These are phyloP conservation scores for Sarcophilus harrisii DNA, from an alignment of 2,797 vertebrate species.

Conservation along the genomic window DNA sequence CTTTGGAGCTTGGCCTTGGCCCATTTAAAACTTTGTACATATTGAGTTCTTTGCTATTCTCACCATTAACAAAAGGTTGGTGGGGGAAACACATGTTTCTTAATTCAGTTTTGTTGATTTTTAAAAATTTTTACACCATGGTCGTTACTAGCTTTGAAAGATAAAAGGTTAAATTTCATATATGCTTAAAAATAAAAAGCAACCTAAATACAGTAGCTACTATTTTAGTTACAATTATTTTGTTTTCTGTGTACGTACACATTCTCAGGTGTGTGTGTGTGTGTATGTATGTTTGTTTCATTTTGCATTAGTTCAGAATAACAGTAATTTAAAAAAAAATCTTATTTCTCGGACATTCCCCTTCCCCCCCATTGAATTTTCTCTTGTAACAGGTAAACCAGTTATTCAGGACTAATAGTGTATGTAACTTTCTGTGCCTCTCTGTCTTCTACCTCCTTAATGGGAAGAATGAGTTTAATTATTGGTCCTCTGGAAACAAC, in stretches of 20 bases:
- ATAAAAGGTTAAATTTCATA: background rate
- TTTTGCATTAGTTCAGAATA: background rate
- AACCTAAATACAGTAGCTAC: background rate
- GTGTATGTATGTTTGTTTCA: background rate
- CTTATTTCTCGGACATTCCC: background rate
- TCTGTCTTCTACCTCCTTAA: background rate
- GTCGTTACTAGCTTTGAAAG: background rate
- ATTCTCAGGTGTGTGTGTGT: background rate
- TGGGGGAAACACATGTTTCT: background rate
- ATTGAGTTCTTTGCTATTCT: background rate
- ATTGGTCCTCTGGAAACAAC: background rate
- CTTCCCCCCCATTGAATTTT: background rate
- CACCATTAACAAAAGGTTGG: background rate
- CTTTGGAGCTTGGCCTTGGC: background rate
- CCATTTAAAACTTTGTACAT: background rate
- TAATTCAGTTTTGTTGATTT: background rate
- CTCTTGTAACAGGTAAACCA: background rate
- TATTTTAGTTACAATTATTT: background rate
- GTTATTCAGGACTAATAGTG: background rate
- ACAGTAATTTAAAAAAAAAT: background rate
- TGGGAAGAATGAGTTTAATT: background rate
- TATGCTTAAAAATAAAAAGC: background rate
- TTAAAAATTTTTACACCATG: background rate
- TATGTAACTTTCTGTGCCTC: background rate
- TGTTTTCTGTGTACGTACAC: background rate